Base-by-base conservation (phyloP, 2,113 vertebrate genomes). In the Megaleporinus macrocephalus region DNA sequence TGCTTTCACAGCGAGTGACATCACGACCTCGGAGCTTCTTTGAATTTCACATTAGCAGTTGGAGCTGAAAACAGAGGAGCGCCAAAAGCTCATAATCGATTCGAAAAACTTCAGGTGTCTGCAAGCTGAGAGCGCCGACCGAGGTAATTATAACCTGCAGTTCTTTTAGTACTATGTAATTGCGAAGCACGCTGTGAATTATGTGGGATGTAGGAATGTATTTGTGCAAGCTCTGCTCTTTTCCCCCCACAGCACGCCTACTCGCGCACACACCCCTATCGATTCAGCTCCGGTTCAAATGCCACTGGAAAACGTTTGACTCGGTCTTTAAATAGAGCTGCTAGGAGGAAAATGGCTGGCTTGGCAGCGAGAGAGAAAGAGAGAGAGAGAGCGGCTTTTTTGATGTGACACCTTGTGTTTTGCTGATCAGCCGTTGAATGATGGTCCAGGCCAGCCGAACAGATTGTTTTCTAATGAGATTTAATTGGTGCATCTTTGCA, bases 401-500 rank as follows among this genome's bases (percentile, higher is more conserved):
- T 66, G 73, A 78, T 73, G 55, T 33, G 5, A 57, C 80, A 73
- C 71, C 24, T 65, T 61, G 11, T 74, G 65, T 70, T n/a, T 78
- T 73, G 72, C 73, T 27, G 41, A 84, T 85, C 49, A 82, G 55
- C 41, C 65, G 57, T 70, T 86, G 86, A 86, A 70, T 71, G 68
- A 85, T 89, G 88, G 69, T 76, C 78, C 55, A 79, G 61, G 27
- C 33, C 70, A 29, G 65, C 72, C 66, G 76, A 89, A 87, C 74
- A 66, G 76, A 85, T 84, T 86, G 86, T 85, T 86, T 89, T 78
- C 65, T 66, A 86, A 86, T 82, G 36, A 74, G 44, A 41, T 80
- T 88, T 89, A 89, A 90, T 89, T 88, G 79, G 47, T 69, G 78
- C 74, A 63, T 77, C 77, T 83, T 85, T 80, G 47, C 74, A 87